These are phyloP conservation scores for Podarcis raffonei DNA, from an alignment of 2,113 vertebrate species.

Conservation along the genomic window DNA sequence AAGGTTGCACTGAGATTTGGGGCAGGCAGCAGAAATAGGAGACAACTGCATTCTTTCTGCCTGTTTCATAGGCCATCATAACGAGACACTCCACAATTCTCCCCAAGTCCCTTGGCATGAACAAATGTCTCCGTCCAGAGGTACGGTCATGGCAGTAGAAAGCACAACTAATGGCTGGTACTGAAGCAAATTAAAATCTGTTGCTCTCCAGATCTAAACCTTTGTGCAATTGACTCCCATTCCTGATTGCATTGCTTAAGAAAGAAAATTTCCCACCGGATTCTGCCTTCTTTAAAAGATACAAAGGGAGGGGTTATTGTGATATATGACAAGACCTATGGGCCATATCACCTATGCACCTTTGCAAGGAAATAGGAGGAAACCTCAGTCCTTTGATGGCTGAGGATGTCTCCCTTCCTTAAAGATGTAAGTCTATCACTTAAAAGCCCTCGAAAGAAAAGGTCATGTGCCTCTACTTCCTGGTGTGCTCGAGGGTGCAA, in stretches of 20 bases:
- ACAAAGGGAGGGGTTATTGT: not conserved
- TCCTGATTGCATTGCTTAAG: not conserved
- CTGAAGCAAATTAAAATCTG: not conserved
- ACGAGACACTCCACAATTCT: not conserved
- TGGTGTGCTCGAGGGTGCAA: conserved; percentile 3
- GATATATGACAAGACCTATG: not conserved
- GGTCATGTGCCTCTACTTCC: not conserved
- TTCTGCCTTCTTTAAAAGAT: not conserved
- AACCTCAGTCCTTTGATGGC: not conserved
- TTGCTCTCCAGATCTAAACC: not conserved
- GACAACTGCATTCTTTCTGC: not conserved
- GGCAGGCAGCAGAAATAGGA: not conserved
- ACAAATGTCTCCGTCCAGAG: not conserved
- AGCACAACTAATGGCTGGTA: not conserved
- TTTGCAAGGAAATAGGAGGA: conserved; percentile 16
- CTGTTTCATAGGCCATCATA: not conserved
- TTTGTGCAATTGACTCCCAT: not conserved
- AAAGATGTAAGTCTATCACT: not conserved
- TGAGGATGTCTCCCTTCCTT: not conserved
- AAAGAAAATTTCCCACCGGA: not conserved
- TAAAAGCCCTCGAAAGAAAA: not conserved
- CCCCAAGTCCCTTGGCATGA: not conserved
- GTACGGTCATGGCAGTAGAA: not conserved
- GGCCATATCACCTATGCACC: not conserved
- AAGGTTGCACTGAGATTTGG: not conserved